Evolutionary conservation across 2,113 vertebrate genomes (phyloP).

Genomic region (Colossoma macropomum): DNA sequence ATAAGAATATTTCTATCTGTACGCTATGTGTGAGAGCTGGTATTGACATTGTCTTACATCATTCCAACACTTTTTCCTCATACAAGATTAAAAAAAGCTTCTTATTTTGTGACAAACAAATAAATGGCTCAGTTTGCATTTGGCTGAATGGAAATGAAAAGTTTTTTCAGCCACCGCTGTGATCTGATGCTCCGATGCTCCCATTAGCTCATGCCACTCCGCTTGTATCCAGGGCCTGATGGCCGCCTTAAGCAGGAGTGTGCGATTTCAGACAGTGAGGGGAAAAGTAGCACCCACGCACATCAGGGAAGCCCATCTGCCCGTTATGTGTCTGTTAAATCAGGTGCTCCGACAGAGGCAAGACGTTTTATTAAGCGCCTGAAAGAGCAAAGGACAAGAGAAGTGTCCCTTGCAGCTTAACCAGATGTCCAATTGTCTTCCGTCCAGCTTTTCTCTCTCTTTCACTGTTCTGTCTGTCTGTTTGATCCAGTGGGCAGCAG

Average conservation of each 20-base stretch:
- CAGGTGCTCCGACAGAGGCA: slow-evolving; percentile 14
- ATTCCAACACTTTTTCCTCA: slow-evolving; percentile 10
- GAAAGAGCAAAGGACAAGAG: slow-evolving; percentile 37
- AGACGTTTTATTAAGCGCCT: slow-evolving; percentile 33
- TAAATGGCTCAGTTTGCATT: slow-evolving; percentile 25
- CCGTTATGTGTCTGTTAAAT: slow-evolving; percentile 45
- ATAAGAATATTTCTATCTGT: not conserved
- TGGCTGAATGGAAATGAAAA: not conserved
- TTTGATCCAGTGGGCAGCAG: too few species aligned
- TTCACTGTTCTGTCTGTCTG: slow-evolving; percentile 2
- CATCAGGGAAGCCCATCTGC: slow-evolving; percentile 55
- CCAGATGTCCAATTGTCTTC: slow-evolving; percentile 29
- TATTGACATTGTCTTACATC: slow-evolving; percentile 19
- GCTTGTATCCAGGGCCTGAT: slow-evolving; percentile 12
- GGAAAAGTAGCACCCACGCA: slow-evolving; percentile 40
- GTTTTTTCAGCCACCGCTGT: slow-evolving; percentile 23
- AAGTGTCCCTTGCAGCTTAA: slow-evolving; percentile 41
- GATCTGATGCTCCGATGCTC: slow-evolving; percentile 30
- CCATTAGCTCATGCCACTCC: slow-evolving; percentile 11
- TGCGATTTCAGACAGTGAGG: slow-evolving; percentile 25
- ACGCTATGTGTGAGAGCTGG: slow-evolving; percentile 44
- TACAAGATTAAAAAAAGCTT: slow-evolving; percentile 35
- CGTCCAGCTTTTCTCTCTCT: slow-evolving; percentile 9
- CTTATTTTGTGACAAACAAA: slow-evolving; percentile 39
- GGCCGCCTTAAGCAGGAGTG: not conserved